These are phyloP conservation scores for Poeciliopsis infans DNA, from an alignment of 2,797 vertebrate species.

Conservation along the genomic window DNA sequence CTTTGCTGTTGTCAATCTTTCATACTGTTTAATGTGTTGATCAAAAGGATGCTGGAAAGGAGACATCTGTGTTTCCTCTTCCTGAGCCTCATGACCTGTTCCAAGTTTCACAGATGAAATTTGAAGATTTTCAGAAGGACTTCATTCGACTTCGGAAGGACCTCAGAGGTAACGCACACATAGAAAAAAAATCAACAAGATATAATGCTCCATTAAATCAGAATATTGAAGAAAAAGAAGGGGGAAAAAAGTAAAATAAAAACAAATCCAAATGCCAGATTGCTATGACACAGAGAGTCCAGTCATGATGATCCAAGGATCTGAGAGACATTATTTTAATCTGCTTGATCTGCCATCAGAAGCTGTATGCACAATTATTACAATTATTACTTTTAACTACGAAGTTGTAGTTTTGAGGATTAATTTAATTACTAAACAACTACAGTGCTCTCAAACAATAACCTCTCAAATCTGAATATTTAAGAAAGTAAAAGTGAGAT, in stretches of 20 bases:
- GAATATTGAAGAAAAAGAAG: neutral
- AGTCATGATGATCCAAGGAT: neutral
- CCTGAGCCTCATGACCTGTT: slow-evolving; percentile 97
- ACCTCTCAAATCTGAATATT: too few species aligned
- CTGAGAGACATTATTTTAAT: neutral
- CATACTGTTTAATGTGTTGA: neutral
- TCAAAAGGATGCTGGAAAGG: slow-evolving; percentile 90
- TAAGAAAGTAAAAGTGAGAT: too few species aligned
- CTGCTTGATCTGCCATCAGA: neutral
- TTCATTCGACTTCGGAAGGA: slow-evolving; percentile 91
- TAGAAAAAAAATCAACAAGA: neutral
- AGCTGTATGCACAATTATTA: neutral
- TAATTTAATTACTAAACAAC: too few species aligned
- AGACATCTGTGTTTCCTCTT: slow-evolving; percentile 90
- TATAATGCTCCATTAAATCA: neutral
- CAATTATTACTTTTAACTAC: too few species aligned
- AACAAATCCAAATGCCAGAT: neutral
- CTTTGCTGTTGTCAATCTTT: neutral
- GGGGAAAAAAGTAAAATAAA: neutral
- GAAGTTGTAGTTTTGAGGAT: too few species aligned
- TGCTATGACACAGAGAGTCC: neutral
- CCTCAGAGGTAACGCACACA: slow-evolving; percentile 82
- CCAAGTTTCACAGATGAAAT: slow-evolving; percentile 95
- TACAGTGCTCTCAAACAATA: too few species aligned
- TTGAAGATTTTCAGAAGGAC: slow-evolving; percentile 97